A percentile compares a stretch with the other conserved stretches of the same genome.
These are phyloP conservation scores for Meteorus cinctellus DNA, from an alignment of 2,888 invertebrate species.

Conservation along the genomic window DNA sequence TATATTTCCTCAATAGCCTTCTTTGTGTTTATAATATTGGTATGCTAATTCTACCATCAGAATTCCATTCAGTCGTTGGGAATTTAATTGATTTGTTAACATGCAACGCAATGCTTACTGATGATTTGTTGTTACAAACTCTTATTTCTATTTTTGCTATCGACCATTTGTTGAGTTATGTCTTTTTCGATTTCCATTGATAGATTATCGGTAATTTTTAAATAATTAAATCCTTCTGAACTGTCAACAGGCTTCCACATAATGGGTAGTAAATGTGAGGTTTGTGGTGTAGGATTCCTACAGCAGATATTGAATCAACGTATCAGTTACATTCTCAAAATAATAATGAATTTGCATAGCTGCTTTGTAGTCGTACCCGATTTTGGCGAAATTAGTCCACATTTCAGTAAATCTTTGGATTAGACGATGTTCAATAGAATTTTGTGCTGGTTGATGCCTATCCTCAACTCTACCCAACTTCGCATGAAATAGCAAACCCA, in stretches of 20 bases:
- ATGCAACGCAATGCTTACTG: no score
- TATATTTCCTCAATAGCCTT: no score
- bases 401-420: conserved; percentile 62
- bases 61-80: no score
- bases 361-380: conserved; percentile 56
- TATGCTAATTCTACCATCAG: no score
- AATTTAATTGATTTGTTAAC: no score
- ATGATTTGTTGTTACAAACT: no score
- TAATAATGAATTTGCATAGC: neutral
- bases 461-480: conserved; percentile 44
- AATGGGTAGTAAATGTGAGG: neutral
- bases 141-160: neutral
- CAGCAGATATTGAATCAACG: neutral
- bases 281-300: conserved; percentile 21
- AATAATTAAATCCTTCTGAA: conserved; percentile 22
- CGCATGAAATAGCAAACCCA: conserved; percentile 60
- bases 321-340: neutral
- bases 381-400: conserved; percentile 70
- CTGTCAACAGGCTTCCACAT: conserved; percentile 14
- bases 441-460: conserved; percentile 42
- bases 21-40: no score
- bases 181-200: neutral
- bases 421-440: conserved; percentile 50
- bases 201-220: conserved; percentile 18
- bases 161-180: neutral